phyloP scores from a whole-genome alignment of 1,140 invertebrate species.

The Rhopalosiphum maidis region DNA sequence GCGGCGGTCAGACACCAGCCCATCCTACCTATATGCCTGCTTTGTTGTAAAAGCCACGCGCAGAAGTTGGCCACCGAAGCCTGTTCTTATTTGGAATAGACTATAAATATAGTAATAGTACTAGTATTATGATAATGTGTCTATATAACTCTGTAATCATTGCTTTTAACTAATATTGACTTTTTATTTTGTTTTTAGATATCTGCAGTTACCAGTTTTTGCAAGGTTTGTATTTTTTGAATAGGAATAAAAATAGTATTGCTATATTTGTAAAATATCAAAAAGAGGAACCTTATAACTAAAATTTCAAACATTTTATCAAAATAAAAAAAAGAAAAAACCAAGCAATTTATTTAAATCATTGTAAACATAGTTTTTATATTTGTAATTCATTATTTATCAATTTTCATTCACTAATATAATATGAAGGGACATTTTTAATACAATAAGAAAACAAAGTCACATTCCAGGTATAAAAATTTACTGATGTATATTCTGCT shows the following conservation, averaged over 20 bases:
- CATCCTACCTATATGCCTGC: too few relatives aligned
- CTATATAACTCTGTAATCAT: not conserved
- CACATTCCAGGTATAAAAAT: not conserved
- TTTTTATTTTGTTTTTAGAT: constrained; percentile 70
- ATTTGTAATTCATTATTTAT: not conserved
- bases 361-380: not conserved
- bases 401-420: not conserved
- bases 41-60: too few relatives aligned
- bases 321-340: not conserved
- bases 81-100: too few relatives aligned
- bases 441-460: not conserved
- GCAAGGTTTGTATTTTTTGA: constrained; percentile 73
- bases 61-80: too few relatives aligned
- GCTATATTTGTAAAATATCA: not conserved
- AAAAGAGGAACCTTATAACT: not conserved
- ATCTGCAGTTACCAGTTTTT: constrained; percentile 83
- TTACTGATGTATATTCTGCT: not conserved
- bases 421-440: not conserved
- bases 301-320: not conserved
- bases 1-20: too few relatives aligned
- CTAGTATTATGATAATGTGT: too few relatives aligned
- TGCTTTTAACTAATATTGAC: not conserved
- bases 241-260: not conserved
- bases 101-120: not conserved
- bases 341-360: not conserved